A percentile compares a stretch with the other conserved stretches of the same genome.
phyloP scores from a whole-genome alignment of 2,113 vertebrate species.

The Pyxicephalus adspersus region DNA sequence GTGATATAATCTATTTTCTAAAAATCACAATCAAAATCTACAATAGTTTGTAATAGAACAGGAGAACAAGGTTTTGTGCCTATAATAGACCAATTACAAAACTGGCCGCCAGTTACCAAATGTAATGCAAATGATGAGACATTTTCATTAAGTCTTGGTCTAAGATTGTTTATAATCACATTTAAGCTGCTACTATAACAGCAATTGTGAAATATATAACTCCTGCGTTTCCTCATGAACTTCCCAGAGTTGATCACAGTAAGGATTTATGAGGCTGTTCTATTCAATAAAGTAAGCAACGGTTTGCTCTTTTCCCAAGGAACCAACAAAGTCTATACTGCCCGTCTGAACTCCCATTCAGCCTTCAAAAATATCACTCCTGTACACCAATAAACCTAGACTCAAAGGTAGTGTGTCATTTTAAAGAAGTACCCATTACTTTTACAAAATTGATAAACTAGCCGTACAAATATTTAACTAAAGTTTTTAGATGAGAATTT shows the following conservation, averaged over 20 bases:
- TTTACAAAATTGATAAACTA: too few relatives aligned
- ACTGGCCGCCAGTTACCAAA: too few relatives aligned
- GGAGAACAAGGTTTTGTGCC: too few relatives aligned
- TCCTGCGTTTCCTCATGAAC: neutral
- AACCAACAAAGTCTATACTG: conserved; percentile 46
- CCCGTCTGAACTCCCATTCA: conserved; percentile 42
- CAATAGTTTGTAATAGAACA: too few relatives aligned
- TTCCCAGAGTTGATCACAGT: conserved; percentile 16
- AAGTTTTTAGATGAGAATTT: too few relatives aligned
- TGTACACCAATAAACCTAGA: conserved; percentile 33
- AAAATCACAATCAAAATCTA: too few relatives aligned
- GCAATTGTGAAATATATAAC: neutral
- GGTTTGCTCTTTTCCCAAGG: conserved; percentile 50
- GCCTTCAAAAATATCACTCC: conserved; percentile 48
- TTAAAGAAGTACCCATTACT: neutral
- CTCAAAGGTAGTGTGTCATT: neutral
- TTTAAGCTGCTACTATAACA: neutral
- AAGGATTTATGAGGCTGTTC: conserved; percentile 49
- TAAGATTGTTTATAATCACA: too few relatives aligned
- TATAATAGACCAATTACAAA: too few relatives aligned
- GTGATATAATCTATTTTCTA: too few relatives aligned
- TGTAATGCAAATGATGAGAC: too few relatives aligned
- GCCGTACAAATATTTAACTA: too few relatives aligned
- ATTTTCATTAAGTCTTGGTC: too few relatives aligned
- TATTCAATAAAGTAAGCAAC: conserved; percentile 55